Base-by-base conservation (phyloP, 1,140 invertebrate species). In the Drosophila orosa region DNA sequence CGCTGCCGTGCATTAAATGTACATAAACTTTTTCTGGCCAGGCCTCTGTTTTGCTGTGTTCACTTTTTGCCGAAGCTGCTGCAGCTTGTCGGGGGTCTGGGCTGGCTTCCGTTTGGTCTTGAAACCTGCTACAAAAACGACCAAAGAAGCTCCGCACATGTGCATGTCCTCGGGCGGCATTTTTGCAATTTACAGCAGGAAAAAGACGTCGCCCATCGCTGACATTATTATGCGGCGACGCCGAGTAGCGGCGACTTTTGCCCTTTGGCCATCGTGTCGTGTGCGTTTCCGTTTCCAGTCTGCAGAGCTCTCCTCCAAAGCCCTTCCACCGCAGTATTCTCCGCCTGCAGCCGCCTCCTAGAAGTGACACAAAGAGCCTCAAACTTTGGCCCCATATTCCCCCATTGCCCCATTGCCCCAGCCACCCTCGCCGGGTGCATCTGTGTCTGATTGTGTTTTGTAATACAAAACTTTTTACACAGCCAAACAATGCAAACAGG, bases 161-260 rank as follows among this genome's bases (percentile, higher is more conserved):
- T 59, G 72, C 40, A 59, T 63, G 55, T 73, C 75, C 68, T 48
- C 55, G 59, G 83, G 78, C 62, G 82, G 83, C 55, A 83, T 87
- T 83, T 87, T 89, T 80, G 73, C 76, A 74, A 87, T 87, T 89
- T 89, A 80, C 83, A 80, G 73, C 80, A 76, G 78, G 79, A 83
- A 87, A 87, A 87, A 89, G 84, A 84, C 76, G 84, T 89, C 84
- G 84, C 84, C 84, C 78, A 81, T 78, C 66, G 66, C 80, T 89
- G 84, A 87, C 84, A 87, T 87, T 87, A 87, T 87, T 80, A 89
- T 89, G 84, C 84, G 74, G 77, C 80, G 78, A 82, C 79, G 69
- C 66, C 68, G 78, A 71, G 65, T 63, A 71, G 67, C 50, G 77
- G 79, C 80, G 84, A 89, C 84, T 87, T 83, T 77, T 57, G 76